Evolutionary conservation across 2,113 vertebrate species (phyloP).

Genomic region (Loxodonta africana): DNA sequence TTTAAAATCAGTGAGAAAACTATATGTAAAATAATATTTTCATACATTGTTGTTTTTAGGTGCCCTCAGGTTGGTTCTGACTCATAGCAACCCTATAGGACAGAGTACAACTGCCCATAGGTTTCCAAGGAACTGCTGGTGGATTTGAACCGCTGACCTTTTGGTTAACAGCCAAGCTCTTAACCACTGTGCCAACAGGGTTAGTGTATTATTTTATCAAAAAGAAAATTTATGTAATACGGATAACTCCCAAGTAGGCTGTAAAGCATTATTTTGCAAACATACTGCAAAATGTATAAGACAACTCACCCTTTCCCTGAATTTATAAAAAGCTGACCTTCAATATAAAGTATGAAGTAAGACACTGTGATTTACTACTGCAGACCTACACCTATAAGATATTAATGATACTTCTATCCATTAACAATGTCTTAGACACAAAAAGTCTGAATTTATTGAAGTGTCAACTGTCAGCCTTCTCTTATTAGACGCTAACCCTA

Average conservation of each 20-base stretch:
- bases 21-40: not conserved
- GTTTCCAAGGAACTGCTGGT: too few relatives aligned
- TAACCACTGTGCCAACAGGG: too few relatives aligned
- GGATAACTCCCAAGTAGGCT: not conserved
- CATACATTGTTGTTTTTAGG: too few relatives aligned
- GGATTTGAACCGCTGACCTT: too few relatives aligned
- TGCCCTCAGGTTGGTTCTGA: too few relatives aligned
- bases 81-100: too few relatives aligned
- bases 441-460: constrained; percentile 55
- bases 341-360: constrained; percentile 11
- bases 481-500: constrained; percentile 10
- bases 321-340: constrained; percentile 58
- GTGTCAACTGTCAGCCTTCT: not conserved
- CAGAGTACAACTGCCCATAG: too few relatives aligned
- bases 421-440: not conserved
- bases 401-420: not conserved
- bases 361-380: not conserved
- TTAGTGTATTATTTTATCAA: not conserved
- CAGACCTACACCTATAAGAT: not conserved
- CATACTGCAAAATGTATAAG: not conserved
- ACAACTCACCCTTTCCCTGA: not conserved
- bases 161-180: too few relatives aligned
- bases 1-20: constrained; percentile 36
- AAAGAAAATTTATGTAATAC: not conserved
- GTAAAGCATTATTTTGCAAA: constrained; percentile 35